Percentiles rank a stretch among this genome's conserved stretches.
Conservation (phyloP, 2,797 vertebrate genomes). For the Calcarius lapponicus region DNA sequence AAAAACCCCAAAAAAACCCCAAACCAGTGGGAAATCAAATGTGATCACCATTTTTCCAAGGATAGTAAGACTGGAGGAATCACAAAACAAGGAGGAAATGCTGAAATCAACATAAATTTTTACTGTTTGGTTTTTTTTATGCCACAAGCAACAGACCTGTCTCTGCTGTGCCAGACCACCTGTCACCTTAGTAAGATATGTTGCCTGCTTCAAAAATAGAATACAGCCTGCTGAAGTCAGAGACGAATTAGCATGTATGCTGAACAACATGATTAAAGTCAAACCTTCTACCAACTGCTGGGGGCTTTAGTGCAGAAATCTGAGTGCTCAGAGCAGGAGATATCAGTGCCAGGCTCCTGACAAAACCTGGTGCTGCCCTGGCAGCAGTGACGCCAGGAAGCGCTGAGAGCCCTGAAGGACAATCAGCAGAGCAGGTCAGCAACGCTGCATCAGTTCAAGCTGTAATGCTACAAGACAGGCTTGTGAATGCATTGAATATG, state of each 20-base stretch:
- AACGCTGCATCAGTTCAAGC: neutral
- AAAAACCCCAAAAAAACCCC: too few relatives aligned
- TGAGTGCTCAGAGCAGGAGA: neutral
- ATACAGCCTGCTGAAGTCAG: neutral
- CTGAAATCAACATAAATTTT: neutral
- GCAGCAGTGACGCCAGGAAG: neutral
- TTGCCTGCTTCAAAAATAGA: slow-evolving; percentile 11
- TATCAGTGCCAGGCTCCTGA: neutral
- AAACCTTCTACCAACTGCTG: neutral
- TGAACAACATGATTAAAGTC: neutral
- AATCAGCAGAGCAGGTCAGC: neutral
- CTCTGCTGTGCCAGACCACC: slow-evolving; percentile 4
- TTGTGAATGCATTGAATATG: neutral
- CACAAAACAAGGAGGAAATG: neutral
- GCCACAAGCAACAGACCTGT: neutral
- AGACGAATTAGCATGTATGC: neutral
- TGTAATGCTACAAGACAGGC: neutral
- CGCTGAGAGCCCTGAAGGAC: neutral
- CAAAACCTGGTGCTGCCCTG: neutral
- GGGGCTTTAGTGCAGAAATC: neutral
- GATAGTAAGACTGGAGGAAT: neutral
- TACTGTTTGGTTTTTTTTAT: fast-evolving
- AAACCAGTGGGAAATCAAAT: neutral
- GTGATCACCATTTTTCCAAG: neutral
- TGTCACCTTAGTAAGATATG: neutral